phyloP scores from a whole-genome alignment of 2,797 vertebrate species.

The Anas capensis region DNA sequence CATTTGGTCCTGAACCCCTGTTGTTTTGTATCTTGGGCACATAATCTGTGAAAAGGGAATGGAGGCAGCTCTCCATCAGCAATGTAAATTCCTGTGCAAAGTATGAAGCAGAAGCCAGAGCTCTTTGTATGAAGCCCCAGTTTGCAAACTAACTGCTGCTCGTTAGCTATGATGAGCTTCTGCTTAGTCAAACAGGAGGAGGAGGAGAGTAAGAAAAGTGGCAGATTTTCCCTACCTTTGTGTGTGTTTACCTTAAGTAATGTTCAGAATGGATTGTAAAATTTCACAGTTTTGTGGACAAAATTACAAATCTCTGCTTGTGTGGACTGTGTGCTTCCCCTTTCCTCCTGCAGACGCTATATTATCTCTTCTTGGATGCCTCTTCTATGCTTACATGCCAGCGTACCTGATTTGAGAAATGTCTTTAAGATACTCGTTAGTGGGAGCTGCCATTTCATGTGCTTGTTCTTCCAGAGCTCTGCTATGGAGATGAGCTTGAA shows the following conservation, averaged over 20 bases:
- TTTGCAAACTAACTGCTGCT: neutral
- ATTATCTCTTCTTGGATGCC: neutral
- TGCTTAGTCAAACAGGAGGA: neutral
- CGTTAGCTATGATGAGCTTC: neutral
- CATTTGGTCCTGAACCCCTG: neutral
- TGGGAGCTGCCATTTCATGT: neutral
- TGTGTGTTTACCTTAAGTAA: neutral
- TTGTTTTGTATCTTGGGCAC: neutral
- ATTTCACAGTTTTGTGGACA: neutral
- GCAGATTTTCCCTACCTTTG: neutral
- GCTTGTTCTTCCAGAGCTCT: slow-evolving; percentile 25
- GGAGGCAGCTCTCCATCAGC: neutral
- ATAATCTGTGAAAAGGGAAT: neutral
- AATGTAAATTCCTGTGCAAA: neutral
- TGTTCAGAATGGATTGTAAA: neutral
- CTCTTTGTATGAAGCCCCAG: neutral
- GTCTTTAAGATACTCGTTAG: neutral
- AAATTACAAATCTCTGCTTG: neutral
- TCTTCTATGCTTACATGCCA: neutral
- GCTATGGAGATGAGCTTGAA: slow-evolving; percentile 20
- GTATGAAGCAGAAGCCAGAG: neutral
- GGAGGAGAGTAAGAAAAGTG: neutral
- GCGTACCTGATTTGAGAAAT: slow-evolving; percentile 14
- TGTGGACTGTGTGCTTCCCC: neutral
- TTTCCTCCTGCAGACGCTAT: neutral